Evolutionary conservation across 2,113 vertebrate genomes (phyloP), one percentile per base, ranked within the genome.

Genomic region (Gallinago jamesoni): DNA sequence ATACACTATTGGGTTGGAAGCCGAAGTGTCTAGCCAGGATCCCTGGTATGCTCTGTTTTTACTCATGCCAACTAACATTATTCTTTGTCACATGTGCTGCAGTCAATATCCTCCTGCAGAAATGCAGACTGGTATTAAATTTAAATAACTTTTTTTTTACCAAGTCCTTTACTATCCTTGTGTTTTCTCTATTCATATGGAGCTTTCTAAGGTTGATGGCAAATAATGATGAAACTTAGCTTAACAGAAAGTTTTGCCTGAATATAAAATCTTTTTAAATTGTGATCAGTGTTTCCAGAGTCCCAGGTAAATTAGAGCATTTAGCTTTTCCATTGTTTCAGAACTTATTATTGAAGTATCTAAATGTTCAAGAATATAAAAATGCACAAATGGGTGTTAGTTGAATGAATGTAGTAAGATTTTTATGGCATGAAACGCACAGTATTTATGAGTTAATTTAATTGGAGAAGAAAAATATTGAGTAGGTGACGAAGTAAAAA

Each of bases 371-470:
- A 90, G 91, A 87, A 84, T 73, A 75, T 94, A 90, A 95, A 97
- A 96, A 76, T 69, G 75, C 96, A 96, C 93, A 89, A 97, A 93
- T 91, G 84, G 43, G 37, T 88, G 79, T 95, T 97, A 97, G 90
- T 18, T 94, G 88, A 96, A 96, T 97, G 84, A 80, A 95, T 62
- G 73, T 96, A 91, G 88, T 96, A 96, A 73, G 88, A 93, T 91
- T 96, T 87, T 97, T 97, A 84, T 97, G 89, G 90, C 95, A 95
- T 96, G 92, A 93, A 96, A 97, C 86, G 92, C 77, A 60, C 81
- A 93, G 91, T 97, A 98, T 98, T 98, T 98, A 98, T 95, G 96
- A 96, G 92, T 96, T 98, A 97, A 97, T 98, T 97, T 98, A 97
- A 98, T 98, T 70, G 57, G 79, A 97, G 94, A 92, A 97, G 97